These are phyloP conservation scores for Bos indicus DNA, from an alignment of 2,113 vertebrate genomes.

Conservation along the genomic window DNA sequence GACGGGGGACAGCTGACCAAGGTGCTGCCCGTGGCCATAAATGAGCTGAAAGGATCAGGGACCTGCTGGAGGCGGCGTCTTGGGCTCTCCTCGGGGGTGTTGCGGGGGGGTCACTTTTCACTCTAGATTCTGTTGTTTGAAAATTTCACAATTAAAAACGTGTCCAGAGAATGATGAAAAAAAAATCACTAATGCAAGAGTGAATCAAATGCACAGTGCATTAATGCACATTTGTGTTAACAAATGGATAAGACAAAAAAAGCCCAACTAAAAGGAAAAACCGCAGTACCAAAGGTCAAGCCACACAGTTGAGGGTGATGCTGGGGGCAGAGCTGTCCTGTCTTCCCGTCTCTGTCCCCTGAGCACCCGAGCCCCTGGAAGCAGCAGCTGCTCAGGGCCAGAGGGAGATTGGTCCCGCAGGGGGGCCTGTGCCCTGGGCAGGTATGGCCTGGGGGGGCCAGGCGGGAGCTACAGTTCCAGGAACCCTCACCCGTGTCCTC, in stretches of 20 bases:
- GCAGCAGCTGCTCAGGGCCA: neutral
- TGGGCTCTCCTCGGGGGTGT: rapidly evolving
- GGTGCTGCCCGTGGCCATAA: neutral
- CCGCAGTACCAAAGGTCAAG: neutral
- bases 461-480: neutral
- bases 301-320: neutral
- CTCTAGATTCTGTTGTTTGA: neutral
- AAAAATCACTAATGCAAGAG: neutral
- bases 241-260: neutral
- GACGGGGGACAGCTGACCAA: rapidly evolving
- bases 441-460: neutral
- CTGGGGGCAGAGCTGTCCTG: neutral
- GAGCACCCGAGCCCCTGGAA: rapidly evolving
- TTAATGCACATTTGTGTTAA: neutral
- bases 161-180: rapidly evolving
- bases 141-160: neutral
- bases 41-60: neutral
- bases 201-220: neutral
- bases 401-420: neutral
- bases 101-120: too few species aligned
- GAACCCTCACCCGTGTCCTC: neutral
- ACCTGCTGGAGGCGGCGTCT: neutral
- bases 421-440: neutral
- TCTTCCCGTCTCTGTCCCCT: too few species aligned
- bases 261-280: neutral